These are phyloP conservation scores for Cettia cetti DNA, from an alignment of 2,113 vertebrate genomes.

Conservation along the genomic window DNA sequence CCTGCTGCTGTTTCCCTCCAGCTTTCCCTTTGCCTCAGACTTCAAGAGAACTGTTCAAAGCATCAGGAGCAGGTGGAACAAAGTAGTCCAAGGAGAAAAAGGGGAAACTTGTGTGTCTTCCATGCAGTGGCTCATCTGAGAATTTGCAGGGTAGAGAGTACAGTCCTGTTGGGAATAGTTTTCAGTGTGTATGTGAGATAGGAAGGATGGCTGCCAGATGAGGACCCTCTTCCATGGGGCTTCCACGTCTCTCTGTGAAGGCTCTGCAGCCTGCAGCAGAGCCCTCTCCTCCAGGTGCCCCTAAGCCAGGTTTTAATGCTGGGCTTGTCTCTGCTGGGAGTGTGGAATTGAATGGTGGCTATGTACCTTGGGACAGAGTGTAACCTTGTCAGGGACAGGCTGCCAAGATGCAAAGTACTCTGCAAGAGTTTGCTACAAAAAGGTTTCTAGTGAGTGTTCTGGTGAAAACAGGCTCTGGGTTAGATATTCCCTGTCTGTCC, in stretches of 20 bases:
- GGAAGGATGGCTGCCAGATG: not conserved
- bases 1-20: not conserved
- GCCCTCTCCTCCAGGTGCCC: not conserved
- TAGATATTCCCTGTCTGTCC: not conserved
- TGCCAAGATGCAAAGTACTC: not conserved
- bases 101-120: not conserved
- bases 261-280: not conserved
- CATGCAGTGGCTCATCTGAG: not conserved
- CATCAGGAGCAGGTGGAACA: not conserved
- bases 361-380: not conserved
- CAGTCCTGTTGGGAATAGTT: not conserved
- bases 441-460: not conserved
- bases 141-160: not conserved
- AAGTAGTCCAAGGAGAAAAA: not conserved
- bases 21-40: not conserved
- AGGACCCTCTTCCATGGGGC: not conserved
- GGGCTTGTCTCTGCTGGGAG: not conserved
- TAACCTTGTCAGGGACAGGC: not conserved
- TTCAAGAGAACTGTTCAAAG: not conserved
- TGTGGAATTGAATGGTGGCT: not conserved
- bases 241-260: not conserved
- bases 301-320: not conserved
- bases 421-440: not conserved
- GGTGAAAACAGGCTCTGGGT: not conserved
- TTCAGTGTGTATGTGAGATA: not conserved